These are phyloP conservation scores for Leucosticte australis DNA, from an alignment of 2,113 vertebrate genomes.

Conservation along the genomic window DNA sequence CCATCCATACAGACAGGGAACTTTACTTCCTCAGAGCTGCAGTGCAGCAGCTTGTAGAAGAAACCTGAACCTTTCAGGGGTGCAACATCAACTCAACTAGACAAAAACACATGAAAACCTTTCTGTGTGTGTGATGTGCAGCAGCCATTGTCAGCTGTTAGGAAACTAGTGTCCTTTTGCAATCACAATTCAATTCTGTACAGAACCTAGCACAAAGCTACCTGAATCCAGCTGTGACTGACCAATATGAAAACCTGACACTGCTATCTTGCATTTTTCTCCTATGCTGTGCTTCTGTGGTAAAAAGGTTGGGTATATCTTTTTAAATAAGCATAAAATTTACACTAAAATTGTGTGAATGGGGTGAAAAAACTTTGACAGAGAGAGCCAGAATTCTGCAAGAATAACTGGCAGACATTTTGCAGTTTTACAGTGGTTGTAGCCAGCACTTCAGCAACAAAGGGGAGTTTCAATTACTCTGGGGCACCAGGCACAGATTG, in stretches of 20 bases:
- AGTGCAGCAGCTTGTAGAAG: neutral
- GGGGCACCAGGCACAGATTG: constrained; percentile 60
- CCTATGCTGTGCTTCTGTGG: neutral
- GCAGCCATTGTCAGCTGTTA: neutral
- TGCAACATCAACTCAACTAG: neutral
- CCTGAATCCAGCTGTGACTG: neutral
- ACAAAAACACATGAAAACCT: neutral
- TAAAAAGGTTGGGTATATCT: neutral
- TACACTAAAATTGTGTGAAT: neutral
- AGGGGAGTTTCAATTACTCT: constrained; percentile 61
- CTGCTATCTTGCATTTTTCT: neutral
- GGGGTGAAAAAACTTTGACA: constrained; percentile 16
- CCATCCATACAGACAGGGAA: neutral
- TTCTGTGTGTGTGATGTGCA: neutral
- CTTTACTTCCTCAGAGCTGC: neutral
- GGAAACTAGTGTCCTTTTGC: neutral
- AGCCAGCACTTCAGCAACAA: constrained; percentile 51
- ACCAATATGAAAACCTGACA: neutral
- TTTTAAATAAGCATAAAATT: neutral
- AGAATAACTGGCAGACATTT: neutral
- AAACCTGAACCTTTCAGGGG: neutral
- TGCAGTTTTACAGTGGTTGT: constrained; percentile 1
- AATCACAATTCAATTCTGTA: neutral
- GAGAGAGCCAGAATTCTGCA: constrained; percentile 4
- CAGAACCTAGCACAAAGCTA: neutral